Percentiles rank a stretch among this genome's conserved stretches.
These are phyloP conservation scores for Andrena bucephala DNA, from an alignment of 2,888 invertebrate genomes.

Conservation along the genomic window DNA sequence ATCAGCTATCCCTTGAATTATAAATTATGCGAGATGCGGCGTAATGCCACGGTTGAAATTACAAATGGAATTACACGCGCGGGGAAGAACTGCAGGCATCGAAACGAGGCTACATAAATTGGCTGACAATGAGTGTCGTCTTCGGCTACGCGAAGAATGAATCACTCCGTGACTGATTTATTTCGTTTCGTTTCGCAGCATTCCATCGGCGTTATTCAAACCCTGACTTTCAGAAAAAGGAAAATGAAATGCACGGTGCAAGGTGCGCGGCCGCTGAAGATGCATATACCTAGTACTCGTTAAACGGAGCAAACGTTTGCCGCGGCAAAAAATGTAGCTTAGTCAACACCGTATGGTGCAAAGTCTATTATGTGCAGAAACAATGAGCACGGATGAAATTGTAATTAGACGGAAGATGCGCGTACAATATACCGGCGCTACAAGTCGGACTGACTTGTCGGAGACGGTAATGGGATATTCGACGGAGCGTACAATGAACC, in stretches of 20 bases:
- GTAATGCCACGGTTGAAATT: not conserved
- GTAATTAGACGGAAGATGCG: constrained; percentile 49
- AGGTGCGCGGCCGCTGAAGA: no score
- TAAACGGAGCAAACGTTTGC: not conserved
- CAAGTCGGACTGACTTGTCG: constrained; percentile 20
- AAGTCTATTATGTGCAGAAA: constrained; percentile 22
- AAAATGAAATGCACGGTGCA: not conserved
- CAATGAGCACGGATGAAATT: constrained; percentile 36
- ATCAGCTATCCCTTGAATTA: not conserved
- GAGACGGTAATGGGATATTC: constrained; percentile 34
- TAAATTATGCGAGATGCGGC: not conserved
- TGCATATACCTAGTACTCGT: not conserved
- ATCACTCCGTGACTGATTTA: constrained; percentile 19
- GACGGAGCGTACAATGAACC: constrained; percentile 29
- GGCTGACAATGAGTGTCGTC: constrained; percentile 1
- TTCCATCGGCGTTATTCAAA: constrained; percentile 6
- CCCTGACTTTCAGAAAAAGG: not conserved
- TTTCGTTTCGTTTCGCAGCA: not conserved
- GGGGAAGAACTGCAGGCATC: constrained; percentile 4
- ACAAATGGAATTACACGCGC: not conserved
- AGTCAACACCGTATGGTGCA: not conserved
- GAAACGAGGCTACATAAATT: constrained; percentile 10
- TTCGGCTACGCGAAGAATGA: not conserved
- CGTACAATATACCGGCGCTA: constrained; percentile 27
- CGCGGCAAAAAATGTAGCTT: not conserved